phyloP scores from a whole-genome alignment of 2,888 invertebrate genomes.

The Kryphioiulus occultus region DNA sequence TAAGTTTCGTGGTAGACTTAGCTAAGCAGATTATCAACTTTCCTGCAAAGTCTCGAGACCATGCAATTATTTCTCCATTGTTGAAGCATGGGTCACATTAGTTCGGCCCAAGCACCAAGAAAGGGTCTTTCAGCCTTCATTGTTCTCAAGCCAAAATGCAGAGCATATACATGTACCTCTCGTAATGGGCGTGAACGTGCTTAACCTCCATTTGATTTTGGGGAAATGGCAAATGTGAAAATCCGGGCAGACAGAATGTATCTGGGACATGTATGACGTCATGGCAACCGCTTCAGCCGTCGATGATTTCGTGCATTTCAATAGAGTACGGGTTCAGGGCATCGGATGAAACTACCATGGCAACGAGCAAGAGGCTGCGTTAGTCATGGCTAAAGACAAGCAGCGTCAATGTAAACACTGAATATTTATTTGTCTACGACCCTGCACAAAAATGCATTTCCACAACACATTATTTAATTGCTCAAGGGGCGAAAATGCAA shows the following conservation, averaged over 20 bases:
- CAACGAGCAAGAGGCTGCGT: neutral
- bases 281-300: constrained; percentile 7
- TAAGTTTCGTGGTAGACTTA: too few relatives aligned
- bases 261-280: neutral
- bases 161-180: neutral
- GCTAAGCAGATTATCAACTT: too few relatives aligned
- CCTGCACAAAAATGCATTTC: neutral
- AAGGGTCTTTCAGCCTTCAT: neutral
- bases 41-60: too few relatives aligned
- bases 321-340: neutral
- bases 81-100: neutral
- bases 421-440: neutral
- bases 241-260: neutral
- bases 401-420: constrained; percentile 25
- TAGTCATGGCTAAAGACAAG: constrained; percentile 16
- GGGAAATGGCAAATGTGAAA: neutral
- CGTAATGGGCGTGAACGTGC: neutral
- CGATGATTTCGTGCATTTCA: constrained; percentile 18
- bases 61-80: too few relatives aligned
- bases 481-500: neutral
- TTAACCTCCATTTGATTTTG: neutral
- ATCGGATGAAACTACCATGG: neutral
- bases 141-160: neutral
- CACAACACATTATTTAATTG: neutral
- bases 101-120: neutral